A percentile compares a stretch with the other conserved stretches of the same genome.
Evolutionary conservation across 1,140 invertebrate genomes (phyloP).

Genomic region (Drosophila jambulina): DNA sequence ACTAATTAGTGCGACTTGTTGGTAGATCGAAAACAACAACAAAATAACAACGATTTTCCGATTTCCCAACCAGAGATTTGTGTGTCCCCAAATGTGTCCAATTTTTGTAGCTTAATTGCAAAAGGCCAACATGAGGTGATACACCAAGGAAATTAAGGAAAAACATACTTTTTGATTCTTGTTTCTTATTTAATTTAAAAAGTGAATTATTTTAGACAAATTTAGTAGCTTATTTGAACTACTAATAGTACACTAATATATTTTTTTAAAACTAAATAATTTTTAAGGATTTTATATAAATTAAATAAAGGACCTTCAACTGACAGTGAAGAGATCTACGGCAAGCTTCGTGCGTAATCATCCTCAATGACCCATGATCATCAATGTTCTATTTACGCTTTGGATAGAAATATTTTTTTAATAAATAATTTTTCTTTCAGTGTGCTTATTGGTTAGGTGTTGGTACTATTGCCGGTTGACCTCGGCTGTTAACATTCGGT

Average conservation of each 20-base stretch:
- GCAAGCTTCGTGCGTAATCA: neutral
- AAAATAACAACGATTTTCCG: constrained; percentile 23
- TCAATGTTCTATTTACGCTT: neutral
- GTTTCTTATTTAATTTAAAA: neutral
- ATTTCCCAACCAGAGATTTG: constrained; percentile 42
- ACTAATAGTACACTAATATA: too few relatives aligned
- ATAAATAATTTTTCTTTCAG: neutral
- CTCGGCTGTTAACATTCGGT: constrained; percentile 51
- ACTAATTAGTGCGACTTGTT: constrained; percentile 50
- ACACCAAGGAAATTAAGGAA: neutral
- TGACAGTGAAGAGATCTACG: neutral
- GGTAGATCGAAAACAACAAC: constrained; percentile 5
- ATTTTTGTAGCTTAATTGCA: constrained; percentile 59
- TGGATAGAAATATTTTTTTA: neutral
- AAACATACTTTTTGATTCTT: neutral
- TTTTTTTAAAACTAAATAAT: too few relatives aligned
- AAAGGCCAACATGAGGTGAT: constrained; percentile 18
- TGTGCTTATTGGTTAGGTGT: neutral
- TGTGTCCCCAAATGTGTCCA: constrained; percentile 33
- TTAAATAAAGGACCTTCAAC: neutral
- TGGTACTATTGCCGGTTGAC: constrained; percentile 74
- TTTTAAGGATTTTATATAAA: too few relatives aligned
- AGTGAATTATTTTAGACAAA: too few relatives aligned
- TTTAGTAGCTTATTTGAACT: neutral
- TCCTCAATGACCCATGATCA: neutral